Evolutionary conservation across 2,113 vertebrate genomes (phyloP).

Genomic region (Bufo bufo): DNA sequence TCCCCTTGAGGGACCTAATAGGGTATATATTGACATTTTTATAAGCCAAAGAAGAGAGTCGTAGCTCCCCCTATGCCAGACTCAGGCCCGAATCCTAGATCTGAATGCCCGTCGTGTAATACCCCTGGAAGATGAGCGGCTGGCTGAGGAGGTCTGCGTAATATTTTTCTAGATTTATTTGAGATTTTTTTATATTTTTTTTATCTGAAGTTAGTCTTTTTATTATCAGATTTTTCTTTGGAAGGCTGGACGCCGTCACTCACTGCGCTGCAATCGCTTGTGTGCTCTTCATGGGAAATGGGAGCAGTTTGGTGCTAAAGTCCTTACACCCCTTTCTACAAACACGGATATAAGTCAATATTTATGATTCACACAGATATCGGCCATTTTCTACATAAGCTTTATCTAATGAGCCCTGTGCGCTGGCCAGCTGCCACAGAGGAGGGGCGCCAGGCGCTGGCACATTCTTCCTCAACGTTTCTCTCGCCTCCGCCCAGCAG

Average conservation of each 20-base stretch:
- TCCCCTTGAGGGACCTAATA: too few species aligned
- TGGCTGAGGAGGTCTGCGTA: too few species aligned
- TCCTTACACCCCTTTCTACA: slow-evolving; percentile 58
- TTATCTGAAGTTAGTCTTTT: neutral
- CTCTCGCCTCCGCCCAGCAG: slow-evolving; percentile 42
- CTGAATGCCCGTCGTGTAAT: too few species aligned
- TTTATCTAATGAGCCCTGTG: slow-evolving; percentile 62
- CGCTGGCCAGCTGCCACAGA: slow-evolving; percentile 42
- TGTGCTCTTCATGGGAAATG: slow-evolving; percentile 58
- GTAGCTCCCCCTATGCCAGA: too few species aligned
- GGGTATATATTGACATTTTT: too few species aligned
- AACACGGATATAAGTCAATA: slow-evolving; percentile 56
- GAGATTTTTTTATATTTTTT: neutral
- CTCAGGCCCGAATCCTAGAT: too few species aligned
- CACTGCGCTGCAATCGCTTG: neutral
- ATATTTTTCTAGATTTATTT: too few species aligned
- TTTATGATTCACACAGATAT: slow-evolving; percentile 60
- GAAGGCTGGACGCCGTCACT: neutral
- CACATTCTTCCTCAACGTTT: slow-evolving; percentile 59
- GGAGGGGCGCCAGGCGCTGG: slow-evolving; percentile 57
- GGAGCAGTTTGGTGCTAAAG: slow-evolving; percentile 50
- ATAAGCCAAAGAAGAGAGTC: too few species aligned
- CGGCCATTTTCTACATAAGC: slow-evolving; percentile 61
- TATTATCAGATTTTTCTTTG: neutral
- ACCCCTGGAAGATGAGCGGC: too few species aligned